Evolutionary conservation across 2,797 vertebrate species (phyloP).

Genomic region (Trichosurus vulpecula): DNA sequence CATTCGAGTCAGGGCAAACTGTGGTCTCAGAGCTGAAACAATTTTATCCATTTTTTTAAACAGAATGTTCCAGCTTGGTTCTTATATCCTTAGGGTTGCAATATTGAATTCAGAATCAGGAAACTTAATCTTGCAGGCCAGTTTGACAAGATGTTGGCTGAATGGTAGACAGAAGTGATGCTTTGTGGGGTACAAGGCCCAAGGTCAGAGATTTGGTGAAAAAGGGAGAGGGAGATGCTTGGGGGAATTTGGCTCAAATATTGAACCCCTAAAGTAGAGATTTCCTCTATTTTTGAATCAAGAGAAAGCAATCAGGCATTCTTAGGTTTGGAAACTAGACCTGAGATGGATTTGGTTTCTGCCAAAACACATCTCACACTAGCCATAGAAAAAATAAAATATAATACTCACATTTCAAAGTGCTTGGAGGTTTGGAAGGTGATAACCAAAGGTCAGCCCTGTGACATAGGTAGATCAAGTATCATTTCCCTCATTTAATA

Average conservation of each 20-base stretch:
- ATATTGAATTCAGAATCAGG: conserved; percentile 85
- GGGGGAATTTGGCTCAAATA: conserved; percentile 59
- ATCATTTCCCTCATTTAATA: neutral
- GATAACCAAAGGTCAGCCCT: neutral
- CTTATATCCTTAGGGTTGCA: conserved; percentile 85
- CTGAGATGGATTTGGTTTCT: conserved; percentile 44
- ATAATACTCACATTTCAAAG: neutral
- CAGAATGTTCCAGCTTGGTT: conserved; percentile 83
- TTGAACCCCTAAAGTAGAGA: conserved; percentile 53
- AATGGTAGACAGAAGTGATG: conserved; percentile 81
- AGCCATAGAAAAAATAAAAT: neutral
- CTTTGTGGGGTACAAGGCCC: conserved; percentile 69
- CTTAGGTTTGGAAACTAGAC: conserved; percentile 46
- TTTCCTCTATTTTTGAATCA: conserved; percentile 30
- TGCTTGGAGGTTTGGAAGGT: neutral
- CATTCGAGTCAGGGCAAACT: conserved; percentile 75
- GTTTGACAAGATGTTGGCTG: conserved; percentile 85
- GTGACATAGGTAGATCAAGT: neutral
- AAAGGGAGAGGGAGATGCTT: conserved; percentile 72
- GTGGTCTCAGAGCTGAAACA: conserved; percentile 82
- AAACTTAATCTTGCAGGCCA: conserved; percentile 86
- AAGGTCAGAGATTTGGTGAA: conserved; percentile 76
- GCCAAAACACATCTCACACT: neutral
- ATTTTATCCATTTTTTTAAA: conserved; percentile 80
- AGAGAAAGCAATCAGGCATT: conserved; percentile 28